Conservation (phyloP, 2,113 vertebrate species). For the Paradisaea rubra region DNA sequence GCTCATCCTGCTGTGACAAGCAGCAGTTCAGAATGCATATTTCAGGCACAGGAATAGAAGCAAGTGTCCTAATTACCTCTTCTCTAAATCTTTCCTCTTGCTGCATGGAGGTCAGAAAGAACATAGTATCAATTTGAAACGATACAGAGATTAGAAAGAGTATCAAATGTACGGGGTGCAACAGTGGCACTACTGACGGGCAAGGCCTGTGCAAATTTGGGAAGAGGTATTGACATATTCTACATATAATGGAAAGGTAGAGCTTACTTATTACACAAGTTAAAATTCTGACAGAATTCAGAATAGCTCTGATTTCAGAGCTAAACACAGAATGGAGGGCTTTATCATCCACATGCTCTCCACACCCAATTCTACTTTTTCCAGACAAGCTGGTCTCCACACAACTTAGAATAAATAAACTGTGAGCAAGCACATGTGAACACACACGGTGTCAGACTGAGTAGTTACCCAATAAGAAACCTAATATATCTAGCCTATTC, state of each 20-base stretch:
- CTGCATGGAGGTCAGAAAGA: constrained; percentile 32
- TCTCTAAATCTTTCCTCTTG: constrained; percentile 7
- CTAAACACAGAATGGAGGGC: neutral
- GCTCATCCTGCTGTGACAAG: neutral
- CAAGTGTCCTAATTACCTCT: constrained; percentile 45
- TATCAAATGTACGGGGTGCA: neutral
- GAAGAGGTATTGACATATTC: neutral
- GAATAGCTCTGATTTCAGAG: neutral
- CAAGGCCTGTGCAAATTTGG: neutral
- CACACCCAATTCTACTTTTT: neutral
- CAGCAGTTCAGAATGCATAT: constrained; percentile 5
- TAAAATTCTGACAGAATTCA: neutral
- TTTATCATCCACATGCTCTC: neutral
- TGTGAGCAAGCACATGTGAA: neutral
- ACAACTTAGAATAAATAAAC: neutral
- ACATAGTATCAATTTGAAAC: neutral
- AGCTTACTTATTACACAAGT: neutral
- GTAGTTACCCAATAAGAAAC: neutral
- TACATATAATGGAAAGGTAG: neutral
- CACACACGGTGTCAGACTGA: neutral
- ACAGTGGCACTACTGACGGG: neutral
- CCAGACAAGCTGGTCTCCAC: neutral
- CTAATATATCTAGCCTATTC: neutral
- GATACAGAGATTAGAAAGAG: neutral
- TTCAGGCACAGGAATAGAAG: constrained; percentile 45